Conservation (phyloP, 2,113 vertebrate genomes). For the Erythrocercus mccallii region DNA sequence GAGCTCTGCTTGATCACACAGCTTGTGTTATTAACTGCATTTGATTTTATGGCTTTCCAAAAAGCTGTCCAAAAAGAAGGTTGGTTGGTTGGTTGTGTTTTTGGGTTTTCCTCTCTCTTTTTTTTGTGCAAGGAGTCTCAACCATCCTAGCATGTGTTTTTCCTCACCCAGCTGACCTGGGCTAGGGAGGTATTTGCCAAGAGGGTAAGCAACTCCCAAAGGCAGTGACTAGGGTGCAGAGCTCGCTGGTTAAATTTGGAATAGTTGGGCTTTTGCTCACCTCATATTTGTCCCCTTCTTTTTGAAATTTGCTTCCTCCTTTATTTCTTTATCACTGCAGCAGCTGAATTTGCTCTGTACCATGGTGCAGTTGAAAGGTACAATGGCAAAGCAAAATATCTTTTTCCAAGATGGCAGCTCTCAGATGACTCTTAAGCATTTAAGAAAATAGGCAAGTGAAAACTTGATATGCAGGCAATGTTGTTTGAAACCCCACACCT, state of each 20-base stretch:
- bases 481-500: neutral
- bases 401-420: neutral
- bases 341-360: neutral
- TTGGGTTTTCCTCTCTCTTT: neutral
- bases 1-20: constrained; percentile 60
- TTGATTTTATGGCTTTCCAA: constrained; percentile 70
- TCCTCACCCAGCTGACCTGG: constrained; percentile 10
- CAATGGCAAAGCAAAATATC: neutral
- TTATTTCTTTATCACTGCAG: neutral
- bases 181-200: neutral
- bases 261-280: neutral
- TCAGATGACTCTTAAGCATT: neutral
- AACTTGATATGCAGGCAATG: neutral
- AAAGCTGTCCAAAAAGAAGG: constrained; percentile 56
- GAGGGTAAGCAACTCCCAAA: neutral
- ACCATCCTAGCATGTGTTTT: constrained; percentile 6
- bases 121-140: neutral
- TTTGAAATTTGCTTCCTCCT: neutral
- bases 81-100: neutral
- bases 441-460: neutral
- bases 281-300: neutral
- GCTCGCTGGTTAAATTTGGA: neutral
- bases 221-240: neutral
- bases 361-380: neutral
- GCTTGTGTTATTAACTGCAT: constrained; percentile 57